These are phyloP conservation scores for Harpegnathos saltator DNA, from an alignment of 1,140 invertebrate species.

Conservation along the genomic window DNA sequence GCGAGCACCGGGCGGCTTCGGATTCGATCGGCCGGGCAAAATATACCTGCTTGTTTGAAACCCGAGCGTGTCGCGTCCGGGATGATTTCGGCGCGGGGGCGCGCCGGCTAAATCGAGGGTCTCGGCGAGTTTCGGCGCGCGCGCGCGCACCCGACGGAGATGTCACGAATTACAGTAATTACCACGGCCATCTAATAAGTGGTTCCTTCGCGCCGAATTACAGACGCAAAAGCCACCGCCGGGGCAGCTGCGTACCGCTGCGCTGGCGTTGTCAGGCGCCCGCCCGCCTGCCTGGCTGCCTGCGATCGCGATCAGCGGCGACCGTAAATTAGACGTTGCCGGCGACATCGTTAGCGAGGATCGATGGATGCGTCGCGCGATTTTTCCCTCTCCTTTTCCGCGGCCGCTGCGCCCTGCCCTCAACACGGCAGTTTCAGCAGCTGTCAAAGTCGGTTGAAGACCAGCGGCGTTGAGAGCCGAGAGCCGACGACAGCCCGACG, in stretches of 20 bases:
- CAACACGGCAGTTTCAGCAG: too few relatives aligned
- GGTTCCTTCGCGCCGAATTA: constrained; percentile 57
- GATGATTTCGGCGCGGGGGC: constrained; percentile 38
- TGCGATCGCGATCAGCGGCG: constrained; percentile 31
- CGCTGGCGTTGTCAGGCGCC: not conserved
- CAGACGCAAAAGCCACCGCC: constrained; percentile 2
- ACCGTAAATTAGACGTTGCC: constrained; percentile 52
- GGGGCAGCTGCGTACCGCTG: constrained; percentile 43
- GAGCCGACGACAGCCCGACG: too few relatives aligned
- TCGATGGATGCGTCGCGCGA: constrained; percentile 25
- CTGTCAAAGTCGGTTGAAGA: too few relatives aligned
- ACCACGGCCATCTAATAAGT: constrained; percentile 54
- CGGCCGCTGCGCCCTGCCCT: too few relatives aligned
- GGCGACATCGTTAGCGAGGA: constrained; percentile 25
- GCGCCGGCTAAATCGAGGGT: constrained; percentile 20
- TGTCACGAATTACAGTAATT: constrained; percentile 61
- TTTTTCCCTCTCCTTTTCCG: not conserved
- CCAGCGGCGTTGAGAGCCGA: too few relatives aligned
- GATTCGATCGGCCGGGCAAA: constrained; percentile 48
- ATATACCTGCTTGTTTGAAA: constrained; percentile 60
- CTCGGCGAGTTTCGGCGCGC: constrained; percentile 26
- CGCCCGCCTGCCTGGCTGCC: constrained; percentile 23
- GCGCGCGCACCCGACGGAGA: constrained; percentile 5
- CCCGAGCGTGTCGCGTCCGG: constrained; percentile 45
- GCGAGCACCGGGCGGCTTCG: constrained; percentile 33